Evolutionary conservation across 2,113 vertebrate species (phyloP).

Genomic region (Aplodontia rufa): DNA sequence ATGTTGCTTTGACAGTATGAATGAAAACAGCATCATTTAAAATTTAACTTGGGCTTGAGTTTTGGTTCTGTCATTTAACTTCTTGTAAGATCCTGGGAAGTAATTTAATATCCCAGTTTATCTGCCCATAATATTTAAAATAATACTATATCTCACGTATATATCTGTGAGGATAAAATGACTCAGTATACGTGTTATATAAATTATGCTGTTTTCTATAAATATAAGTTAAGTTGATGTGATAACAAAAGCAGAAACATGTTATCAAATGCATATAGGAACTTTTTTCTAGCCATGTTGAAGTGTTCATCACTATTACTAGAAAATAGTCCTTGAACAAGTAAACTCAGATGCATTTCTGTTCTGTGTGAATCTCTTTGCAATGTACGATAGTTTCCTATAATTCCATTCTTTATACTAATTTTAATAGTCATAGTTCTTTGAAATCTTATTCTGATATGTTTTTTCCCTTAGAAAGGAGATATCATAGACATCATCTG

Average conservation of each 20-base stretch:
- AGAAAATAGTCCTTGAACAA: background rate
- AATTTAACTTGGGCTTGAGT: slow-evolving; percentile 13
- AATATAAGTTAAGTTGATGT: background rate
- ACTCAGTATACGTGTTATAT: background rate
- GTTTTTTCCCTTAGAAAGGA: slow-evolving; percentile 87
- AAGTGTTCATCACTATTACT: background rate
- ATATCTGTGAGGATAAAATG: background rate
- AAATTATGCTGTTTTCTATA: background rate
- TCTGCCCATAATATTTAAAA: slow-evolving; percentile 17
- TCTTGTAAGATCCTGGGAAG: background rate
- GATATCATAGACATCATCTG: slow-evolving; percentile 95
- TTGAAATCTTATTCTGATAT: background rate
- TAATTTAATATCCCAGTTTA: background rate
- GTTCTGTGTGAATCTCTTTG: background rate
- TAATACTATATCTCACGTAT: background rate
- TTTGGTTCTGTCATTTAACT: background rate
- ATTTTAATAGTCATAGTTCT: background rate
- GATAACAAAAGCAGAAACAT: background rate
- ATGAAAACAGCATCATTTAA: background rate
- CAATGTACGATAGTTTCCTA: background rate
- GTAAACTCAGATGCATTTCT: background rate
- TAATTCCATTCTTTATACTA: background rate
- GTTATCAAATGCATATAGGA: background rate
- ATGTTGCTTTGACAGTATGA: background rate
- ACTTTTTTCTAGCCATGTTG: background rate